These are phyloP conservation scores for Fulica atra DNA, from an alignment of 2,113 vertebrate genomes.

Conservation along the genomic window DNA sequence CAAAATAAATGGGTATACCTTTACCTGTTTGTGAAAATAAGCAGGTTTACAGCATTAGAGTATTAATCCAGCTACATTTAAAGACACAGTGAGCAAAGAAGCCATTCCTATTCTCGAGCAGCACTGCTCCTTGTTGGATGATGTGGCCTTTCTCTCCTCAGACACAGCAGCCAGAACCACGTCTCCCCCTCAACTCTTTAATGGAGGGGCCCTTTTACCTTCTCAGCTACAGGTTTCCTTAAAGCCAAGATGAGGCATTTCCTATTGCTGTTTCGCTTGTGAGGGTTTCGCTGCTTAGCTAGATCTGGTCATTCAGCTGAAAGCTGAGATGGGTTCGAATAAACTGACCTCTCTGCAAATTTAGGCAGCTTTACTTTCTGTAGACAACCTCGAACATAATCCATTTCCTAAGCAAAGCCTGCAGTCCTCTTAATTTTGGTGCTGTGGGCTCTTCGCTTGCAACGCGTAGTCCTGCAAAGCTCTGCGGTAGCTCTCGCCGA, in stretches of 20 bases:
- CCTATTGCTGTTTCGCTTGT: not conserved
- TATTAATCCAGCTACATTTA: not conserved
- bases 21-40: not conserved
- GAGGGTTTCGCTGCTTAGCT: not conserved
- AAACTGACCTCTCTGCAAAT: not conserved
- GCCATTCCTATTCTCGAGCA: not conserved
- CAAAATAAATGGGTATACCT: not conserved
- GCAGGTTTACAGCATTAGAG: not conserved
- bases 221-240: not conserved
- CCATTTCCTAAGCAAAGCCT: not conserved
- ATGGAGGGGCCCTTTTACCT: not conserved
- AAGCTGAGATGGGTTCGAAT: not conserved
- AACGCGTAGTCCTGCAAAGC: not conserved
- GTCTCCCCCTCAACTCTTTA: not conserved
- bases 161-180: not conserved
- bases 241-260: not conserved
- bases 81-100: not conserved
- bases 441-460: not conserved
- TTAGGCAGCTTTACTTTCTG: not conserved
- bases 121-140: not conserved
- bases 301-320: not conserved
- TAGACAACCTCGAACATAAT: not conserved
- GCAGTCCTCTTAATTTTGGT: not conserved
- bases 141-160: not conserved
- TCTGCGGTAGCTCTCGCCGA: rapidly evolving